Conservation (phyloP, 2,888 invertebrate species). For the Pyrochroa serraticornis region DNA sequence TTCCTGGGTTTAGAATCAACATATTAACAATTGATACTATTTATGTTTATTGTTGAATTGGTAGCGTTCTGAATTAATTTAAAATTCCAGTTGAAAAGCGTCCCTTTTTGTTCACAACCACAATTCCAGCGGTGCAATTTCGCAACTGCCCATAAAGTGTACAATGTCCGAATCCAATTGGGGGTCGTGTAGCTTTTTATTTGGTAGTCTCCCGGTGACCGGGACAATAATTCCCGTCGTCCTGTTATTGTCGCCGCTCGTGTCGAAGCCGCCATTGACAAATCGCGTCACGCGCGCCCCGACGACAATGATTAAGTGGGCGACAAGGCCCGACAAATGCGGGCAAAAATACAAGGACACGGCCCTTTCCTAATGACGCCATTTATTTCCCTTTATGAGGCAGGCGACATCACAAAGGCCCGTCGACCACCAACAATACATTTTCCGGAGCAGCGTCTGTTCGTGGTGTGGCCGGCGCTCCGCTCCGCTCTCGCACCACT, state of each 20-base stretch:
- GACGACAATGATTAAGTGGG: slow-evolving; percentile 58
- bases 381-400: slow-evolving; percentile 59
- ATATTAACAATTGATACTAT: no score
- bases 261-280: slow-evolving; percentile 44
- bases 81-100: no score
- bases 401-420: slow-evolving; percentile 55
- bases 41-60: no score
- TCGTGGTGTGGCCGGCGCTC: slow-evolving; percentile 36
- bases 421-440: slow-evolving; percentile 52
- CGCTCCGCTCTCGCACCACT: slow-evolving; percentile 23
- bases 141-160: no score
- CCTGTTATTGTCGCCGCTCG: slow-evolving; percentile 1
- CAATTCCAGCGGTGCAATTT: no score
- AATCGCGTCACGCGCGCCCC: slow-evolving; percentile 47
- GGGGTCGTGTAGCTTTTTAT: no score
- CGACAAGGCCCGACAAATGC: slow-evolving; percentile 58
- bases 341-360: slow-evolving; percentile 57
- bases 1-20: no score
- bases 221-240: neutral
- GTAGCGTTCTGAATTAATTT: no score
- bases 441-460: slow-evolving; percentile 48
- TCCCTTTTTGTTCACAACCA: no score
- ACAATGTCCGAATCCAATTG: no score
- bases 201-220: no score
- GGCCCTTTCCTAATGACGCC: slow-evolving; percentile 58